Conservation (phyloP, 2,888 invertebrate species). For the Invenusta paracnida region DNA sequence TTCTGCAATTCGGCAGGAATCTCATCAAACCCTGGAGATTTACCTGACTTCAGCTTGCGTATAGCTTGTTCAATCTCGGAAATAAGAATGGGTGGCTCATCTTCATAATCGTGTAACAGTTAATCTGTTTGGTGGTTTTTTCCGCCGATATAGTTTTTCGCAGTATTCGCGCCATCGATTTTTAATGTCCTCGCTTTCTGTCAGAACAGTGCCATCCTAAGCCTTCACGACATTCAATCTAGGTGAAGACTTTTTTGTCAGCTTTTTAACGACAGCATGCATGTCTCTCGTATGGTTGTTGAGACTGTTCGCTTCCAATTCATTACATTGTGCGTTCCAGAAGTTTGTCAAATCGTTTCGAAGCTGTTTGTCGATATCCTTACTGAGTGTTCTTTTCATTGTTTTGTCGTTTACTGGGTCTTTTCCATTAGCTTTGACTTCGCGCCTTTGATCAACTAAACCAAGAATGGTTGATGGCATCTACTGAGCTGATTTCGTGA, state of each 20-base stretch:
- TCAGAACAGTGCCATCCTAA: constrained; percentile 20
- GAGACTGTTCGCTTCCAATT: constrained; percentile 12
- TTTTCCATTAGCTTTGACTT: constrained; percentile 9
- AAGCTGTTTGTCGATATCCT: constrained; percentile 18
- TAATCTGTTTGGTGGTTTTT: not conserved
- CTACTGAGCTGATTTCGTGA: constrained; percentile 11
- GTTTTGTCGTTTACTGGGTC: not conserved
- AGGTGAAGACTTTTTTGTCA: constrained; percentile 11
- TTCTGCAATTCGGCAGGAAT: constrained; percentile 30
- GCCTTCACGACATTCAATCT: constrained; percentile 7
- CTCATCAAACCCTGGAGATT: constrained; percentile 1
- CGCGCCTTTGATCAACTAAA: constrained; percentile 17
- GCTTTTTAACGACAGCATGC: constrained; percentile 1
- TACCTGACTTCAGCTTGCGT: constrained; percentile 10
- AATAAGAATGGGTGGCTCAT: constrained; percentile 30
- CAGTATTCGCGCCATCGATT: constrained; percentile 12
- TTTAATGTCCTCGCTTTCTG: constrained; percentile 4
- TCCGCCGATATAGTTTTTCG: not conserved
- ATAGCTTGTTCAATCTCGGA: constrained; percentile 30
- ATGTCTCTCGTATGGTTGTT: constrained; percentile 15
- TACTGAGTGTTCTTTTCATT: not conserved
- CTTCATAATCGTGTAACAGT: constrained; percentile 3
- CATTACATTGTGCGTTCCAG: constrained; percentile 6
- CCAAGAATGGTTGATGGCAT: not conserved
- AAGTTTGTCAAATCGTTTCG: constrained; percentile 21